A percentile compares a stretch with the other conserved stretches of the same genome.
These are phyloP conservation scores for Formica selysi DNA, from an alignment of 1,140 invertebrate genomes.

Conservation along the genomic window DNA sequence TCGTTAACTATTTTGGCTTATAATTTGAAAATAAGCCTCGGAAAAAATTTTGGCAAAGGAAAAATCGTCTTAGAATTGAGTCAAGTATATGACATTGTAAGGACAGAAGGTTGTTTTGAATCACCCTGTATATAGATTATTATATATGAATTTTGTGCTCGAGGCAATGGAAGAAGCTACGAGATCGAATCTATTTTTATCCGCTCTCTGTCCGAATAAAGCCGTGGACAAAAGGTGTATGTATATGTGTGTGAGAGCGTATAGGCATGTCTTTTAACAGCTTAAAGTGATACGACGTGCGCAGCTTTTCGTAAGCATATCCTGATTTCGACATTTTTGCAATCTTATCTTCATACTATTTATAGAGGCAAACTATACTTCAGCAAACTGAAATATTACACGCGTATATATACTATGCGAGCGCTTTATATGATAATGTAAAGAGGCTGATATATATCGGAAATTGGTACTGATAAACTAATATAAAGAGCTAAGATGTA, in stretches of 20 bases:
- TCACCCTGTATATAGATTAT: neutral
- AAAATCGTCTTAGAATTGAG: too few relatives aligned
- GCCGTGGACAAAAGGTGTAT: neutral
- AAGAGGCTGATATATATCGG: neutral
- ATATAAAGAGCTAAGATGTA: conserved; percentile 21
- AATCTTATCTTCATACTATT: neutral
- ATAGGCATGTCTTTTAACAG: neutral
- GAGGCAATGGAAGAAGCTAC: neutral
- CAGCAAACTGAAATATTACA: conserved; percentile 9
- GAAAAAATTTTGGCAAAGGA: too few relatives aligned
- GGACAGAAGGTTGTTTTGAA: too few relatives aligned
- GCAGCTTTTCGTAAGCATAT: conserved; percentile 20
- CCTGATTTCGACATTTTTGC: neutral
- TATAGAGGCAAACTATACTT: neutral
- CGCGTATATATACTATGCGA: neutral
- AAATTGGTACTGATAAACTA: neutral
- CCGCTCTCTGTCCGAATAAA: neutral
- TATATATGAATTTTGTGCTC: neutral
- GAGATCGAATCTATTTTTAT: conserved; percentile 1
- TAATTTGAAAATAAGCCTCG: too few relatives aligned
- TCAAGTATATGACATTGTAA: too few relatives aligned
- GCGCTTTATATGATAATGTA: neutral
- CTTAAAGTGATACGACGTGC: neutral
- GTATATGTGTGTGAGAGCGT: too few relatives aligned
- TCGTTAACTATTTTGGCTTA: too few relatives aligned